phyloP scores from a whole-genome alignment of 2,888 invertebrate species.

The Lathronympha strigana region DNA sequence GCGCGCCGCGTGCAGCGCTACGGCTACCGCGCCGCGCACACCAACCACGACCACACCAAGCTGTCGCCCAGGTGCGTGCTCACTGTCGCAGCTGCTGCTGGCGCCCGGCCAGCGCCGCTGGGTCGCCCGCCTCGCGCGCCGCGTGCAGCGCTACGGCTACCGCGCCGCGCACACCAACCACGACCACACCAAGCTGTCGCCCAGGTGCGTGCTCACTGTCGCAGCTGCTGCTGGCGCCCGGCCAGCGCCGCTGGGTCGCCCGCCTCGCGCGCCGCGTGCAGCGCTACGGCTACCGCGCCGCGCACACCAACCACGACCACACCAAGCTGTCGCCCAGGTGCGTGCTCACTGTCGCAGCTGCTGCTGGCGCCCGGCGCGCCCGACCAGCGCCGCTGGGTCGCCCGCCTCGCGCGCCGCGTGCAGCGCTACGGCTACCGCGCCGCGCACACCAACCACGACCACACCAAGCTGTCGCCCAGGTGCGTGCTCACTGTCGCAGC shows the following conservation, averaged over 20 bases:
- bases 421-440: conserved; percentile 97
- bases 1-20: conserved; percentile 71
- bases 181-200: too few relatives aligned
- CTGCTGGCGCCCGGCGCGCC: conserved; percentile 93
- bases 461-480: conserved; percentile 68
- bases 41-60: conserved; percentile 24
- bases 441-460: conserved; percentile 87
- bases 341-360: conserved; percentile 68
- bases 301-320: conserved; percentile 84
- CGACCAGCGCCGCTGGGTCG: conserved; percentile 97
- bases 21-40: conserved; percentile 93
- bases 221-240: too few relatives aligned
- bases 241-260: too few relatives aligned
- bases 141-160: too few relatives aligned
- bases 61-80: conserved; percentile 42
- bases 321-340: conserved; percentile 67
- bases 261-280: too few relatives aligned
- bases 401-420: conserved; percentile 94
- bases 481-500: conserved; percentile 51
- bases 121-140: too few relatives aligned
- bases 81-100: not conserved
- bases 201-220: too few relatives aligned
- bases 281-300: conserved; percentile 97
- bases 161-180: too few relatives aligned
- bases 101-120: too few relatives aligned